phyloP scores from a whole-genome alignment of 2,797 vertebrate species.

The Bryconaethiops microstoma region DNA sequence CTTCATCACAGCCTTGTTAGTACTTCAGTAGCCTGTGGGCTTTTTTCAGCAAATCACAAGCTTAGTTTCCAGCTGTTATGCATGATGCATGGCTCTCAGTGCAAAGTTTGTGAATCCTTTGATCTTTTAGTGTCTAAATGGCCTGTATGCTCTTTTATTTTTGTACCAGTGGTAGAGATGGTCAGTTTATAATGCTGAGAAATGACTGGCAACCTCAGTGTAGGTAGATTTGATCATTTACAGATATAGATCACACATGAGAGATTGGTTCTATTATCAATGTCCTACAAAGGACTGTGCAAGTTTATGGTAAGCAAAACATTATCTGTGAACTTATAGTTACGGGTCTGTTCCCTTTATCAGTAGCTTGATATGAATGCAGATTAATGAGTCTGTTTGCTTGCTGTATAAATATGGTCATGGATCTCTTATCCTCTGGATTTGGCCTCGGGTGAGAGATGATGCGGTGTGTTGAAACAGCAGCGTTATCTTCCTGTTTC shows the following conservation, averaged over 20 bases:
- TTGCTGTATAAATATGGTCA: neutral
- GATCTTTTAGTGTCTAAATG: neutral
- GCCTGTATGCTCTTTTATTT: neutral
- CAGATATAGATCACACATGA: too few species aligned
- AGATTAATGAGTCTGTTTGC: neutral
- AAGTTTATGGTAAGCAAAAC: too few species aligned
- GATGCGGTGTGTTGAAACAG: neutral
- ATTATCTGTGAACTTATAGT: too few species aligned
- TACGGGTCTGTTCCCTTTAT: neutral
- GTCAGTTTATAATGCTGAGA: too few species aligned
- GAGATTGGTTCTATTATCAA: too few species aligned
- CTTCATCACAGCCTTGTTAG: neutral
- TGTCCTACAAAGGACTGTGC: too few species aligned
- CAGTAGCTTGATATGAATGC: neutral
- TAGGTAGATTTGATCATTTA: too few species aligned
- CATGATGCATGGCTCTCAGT: neutral
- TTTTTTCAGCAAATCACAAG: neutral
- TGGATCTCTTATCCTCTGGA: neutral
- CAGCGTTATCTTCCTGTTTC: conserved; percentile 24
- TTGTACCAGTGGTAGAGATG: too few species aligned
- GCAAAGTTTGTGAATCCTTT: neutral
- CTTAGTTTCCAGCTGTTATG: neutral
- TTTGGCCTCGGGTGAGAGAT: conserved; percentile 18
- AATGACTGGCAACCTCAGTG: too few species aligned
- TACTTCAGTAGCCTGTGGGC: neutral